Evolutionary conservation across 2,797 vertebrate species (phyloP), one percentile per base, ranked within the genome.

Genomic region (Galagoides demidoff): DNA sequence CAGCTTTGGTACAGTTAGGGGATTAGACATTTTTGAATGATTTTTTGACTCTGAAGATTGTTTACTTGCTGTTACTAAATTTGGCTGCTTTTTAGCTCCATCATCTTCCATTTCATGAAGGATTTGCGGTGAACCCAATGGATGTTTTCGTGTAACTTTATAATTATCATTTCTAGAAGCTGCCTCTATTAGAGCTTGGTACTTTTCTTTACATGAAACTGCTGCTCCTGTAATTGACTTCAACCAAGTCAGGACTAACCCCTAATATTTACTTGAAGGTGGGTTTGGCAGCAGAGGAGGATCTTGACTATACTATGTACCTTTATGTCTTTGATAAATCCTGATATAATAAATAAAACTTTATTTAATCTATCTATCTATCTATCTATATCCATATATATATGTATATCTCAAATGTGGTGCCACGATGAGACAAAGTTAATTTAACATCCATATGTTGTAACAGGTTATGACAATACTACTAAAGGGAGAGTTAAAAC

Each of bases 51-150:
- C 81, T 90, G 74, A 97, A 87, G 52, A 74, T 70, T 96, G n/a
- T 83, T 95, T 90, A 86, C 86, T 93, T 93, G 92, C 84, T 97
- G 73, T 96, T 97, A 96, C 86, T 85, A 96, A 89, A 34, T 84
- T 95, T 97, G 79, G 34, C 84, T 96, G 70, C 86, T 20, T 84
- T 96, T 88, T 22, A 96, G 39, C 20, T 94, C 23, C n/a, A 94
- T 77, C 14, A 89, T 96, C 93, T 94, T 95, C 68, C 7, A n/a
- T 90, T 97, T 96, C 70, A 89, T 89, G 12, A 61, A 95, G 90
- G 74, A 97, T 95, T 98, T 97, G 9, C 77, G 81, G 77, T 95
- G 68, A 84, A 96, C 19, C 17, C 90, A 66, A 43, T 74, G 96
- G 82, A 25, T 84, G 13, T 22, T 90, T 90, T 89, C 88, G 89